Base-by-base conservation (phyloP, 1,140 invertebrate genomes). In the Leptinotarsa defecta region DNA sequence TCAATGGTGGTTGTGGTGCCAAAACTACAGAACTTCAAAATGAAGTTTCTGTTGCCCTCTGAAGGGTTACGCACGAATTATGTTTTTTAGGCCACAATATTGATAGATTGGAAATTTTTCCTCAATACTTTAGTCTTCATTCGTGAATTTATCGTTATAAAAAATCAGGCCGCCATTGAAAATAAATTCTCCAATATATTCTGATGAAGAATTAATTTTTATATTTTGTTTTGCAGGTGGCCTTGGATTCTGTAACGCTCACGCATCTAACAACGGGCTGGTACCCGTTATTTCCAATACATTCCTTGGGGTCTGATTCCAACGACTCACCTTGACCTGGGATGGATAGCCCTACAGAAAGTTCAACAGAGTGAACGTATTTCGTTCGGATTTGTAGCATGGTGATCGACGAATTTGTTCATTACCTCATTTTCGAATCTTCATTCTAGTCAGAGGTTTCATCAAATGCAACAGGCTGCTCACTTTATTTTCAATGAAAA, bases 201-300 rank as follows among this genome's bases (percentile, higher is more conserved):
- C 52, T 57, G 52, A 52, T 52, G 13, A 57, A 17, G 2, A 57
- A 57, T n/a, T 57, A 2, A 0, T 57, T 57, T 57, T 17, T 57
- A 17, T n/a, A 57, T 57, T 57, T 19, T 57, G 17, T 57, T 57
- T 43, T 43, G n/a, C n/a, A 57, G 52, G 91, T 97, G 75, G 90
- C 91, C 72, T 88, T 97, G 71, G 94, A 96, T 83, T 89, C 91
- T 77, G 86, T 97, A 61, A 91, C 93, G 27, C 88, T 95, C 17
- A 91, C 92, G 17, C 91, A 92, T 83, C 88, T 94, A 67, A 94
- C 92, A 24, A 91, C 92, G 72, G 93, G 93, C 61, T 97, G 95
- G 95, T 98, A 97, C 86, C 94, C 94, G 77, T 88, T 98, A 69
- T 96, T 95, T 85, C 93, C 94, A 11, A 94, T 92, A 78, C 91